Conservation (phyloP, 1,140 invertebrate species). For the Drosophila lacertosa region DNA sequence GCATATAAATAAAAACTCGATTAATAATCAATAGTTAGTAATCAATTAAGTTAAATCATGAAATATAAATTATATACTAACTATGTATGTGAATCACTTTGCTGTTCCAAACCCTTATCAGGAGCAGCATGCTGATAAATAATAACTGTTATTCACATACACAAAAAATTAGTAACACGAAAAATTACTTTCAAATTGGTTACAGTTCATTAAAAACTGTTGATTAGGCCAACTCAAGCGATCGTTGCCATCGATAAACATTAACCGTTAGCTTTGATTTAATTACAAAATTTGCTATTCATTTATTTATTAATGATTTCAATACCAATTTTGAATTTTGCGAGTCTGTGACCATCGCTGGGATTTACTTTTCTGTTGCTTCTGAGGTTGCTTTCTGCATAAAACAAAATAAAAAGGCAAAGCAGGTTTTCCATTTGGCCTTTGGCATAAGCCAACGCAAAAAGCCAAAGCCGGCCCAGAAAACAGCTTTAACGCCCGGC, state of each 20-base stretch:
- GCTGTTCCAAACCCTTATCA: constrained; percentile 7
- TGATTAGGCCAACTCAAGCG: background rate
- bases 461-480: constrained; percentile 39
- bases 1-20: background rate
- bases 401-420: constrained; percentile 37
- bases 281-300: constrained; percentile 42
- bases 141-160: background rate
- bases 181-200: constrained; percentile 41
- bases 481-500: constrained; percentile 34
- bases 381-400: constrained; percentile 20
- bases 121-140: background rate
- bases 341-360: constrained; percentile 17
- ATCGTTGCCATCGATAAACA: constrained; percentile 16
- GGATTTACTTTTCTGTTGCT: constrained; percentile 32
- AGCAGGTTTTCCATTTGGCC: constrained; percentile 43
- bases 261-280: constrained; percentile 43
- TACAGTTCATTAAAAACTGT: constrained; percentile 20
- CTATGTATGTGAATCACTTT: constrained; percentile 9
- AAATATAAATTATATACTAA: background rate
- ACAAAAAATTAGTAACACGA: constrained; percentile 19
- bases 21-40: constrained; percentile 10
- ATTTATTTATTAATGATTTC: constrained; percentile 32
- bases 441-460: constrained; percentile 40
- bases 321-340: constrained; percentile 3
- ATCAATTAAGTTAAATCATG: constrained; percentile 1